Base-by-base conservation (phyloP, 2,888 invertebrate species). In the Aphodius granarius region DNA sequence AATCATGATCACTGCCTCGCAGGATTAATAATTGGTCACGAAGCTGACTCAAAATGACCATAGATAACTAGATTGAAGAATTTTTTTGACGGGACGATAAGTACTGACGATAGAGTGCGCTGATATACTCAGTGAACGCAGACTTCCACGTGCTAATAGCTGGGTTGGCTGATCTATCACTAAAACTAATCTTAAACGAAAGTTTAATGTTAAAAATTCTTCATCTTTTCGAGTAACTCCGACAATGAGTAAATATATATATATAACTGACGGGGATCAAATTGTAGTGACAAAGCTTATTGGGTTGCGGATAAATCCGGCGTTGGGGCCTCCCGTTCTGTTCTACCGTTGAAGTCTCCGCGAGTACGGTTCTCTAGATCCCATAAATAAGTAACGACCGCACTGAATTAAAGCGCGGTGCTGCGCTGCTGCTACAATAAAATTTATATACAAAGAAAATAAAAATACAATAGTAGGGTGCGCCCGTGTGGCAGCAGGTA, bases 391-490 rank as follows among this genome's bases (percentile, higher is more conserved):
- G 23, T 66, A 62, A 22, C 21, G 68, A 68, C 21, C 68, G 22
- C 66, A 43, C 17, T 66, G 63, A 73, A 73, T 73, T 73, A 73
- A 73, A 22, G 73, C 66, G 66, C 73, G 66, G 66, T 73, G 73
- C 72, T 43, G 18, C 62, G 5, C 19, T 63, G 66, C 73, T 17
- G 62, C 66, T 23, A 43, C 43, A 75, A 75, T 77, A 77, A 75
- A 77, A 75, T 76, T 68, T 75, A 77, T 62, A 65, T 63, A 77
- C 77, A 77, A 77, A 77, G 75, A 75, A 77, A 77, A 75, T 71
- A 77, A 77, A 75, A 73, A 75, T 77, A 77, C 77, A 77, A 77
- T 77, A 73, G 75, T 70, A 72, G 72, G 77, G 77, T 75, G 77
- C 75, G 77, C 64, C 76, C 72, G 22, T n/a, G n/a, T n/a, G n/a